Conservation (phyloP, 2,888 invertebrate genomes). For the Drosophila falleni region DNA sequence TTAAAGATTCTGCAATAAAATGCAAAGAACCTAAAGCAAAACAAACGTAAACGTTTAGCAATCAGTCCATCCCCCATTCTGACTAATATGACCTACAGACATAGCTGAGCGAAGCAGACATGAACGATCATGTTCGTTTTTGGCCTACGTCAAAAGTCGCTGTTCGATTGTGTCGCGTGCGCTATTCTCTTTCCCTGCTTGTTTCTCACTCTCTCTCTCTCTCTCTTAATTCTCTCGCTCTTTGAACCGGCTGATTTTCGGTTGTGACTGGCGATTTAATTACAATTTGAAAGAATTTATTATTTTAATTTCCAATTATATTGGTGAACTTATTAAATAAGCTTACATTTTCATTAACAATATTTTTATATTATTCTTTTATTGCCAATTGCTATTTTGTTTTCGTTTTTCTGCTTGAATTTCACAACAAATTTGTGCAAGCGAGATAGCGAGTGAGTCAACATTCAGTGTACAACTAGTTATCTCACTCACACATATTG, state of each 20-base stretch:
- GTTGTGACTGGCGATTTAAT: slow-evolving; percentile 1
- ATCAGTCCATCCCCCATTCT: slow-evolving; percentile 15
- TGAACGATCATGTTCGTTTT: slow-evolving; percentile 56
- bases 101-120: slow-evolving; percentile 21
- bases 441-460: slow-evolving; percentile 28
- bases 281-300: background rate
- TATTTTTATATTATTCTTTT: slow-evolving; percentile 6
- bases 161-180: slow-evolving; percentile 5
- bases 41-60: background rate
- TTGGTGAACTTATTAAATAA: background rate
- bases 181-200: slow-evolving; percentile 9
- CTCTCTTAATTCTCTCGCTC: background rate
- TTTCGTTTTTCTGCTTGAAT: slow-evolving; percentile 48
- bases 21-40: background rate
- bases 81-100: slow-evolving; percentile 4
- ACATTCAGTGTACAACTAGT: slow-evolving; percentile 1
- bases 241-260: slow-evolving; percentile 24
- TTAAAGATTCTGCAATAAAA: background rate
- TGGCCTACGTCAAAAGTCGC: slow-evolving; percentile 11
- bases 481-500: slow-evolving; percentile 30
- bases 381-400: background rate
- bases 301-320: background rate
- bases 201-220: slow-evolving; percentile 7
- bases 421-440: slow-evolving; percentile 62
- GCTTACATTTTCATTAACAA: background rate